phyloP scores from a whole-genome alignment of 1,140 invertebrate genomes.

The Brachionus rubens region DNA sequence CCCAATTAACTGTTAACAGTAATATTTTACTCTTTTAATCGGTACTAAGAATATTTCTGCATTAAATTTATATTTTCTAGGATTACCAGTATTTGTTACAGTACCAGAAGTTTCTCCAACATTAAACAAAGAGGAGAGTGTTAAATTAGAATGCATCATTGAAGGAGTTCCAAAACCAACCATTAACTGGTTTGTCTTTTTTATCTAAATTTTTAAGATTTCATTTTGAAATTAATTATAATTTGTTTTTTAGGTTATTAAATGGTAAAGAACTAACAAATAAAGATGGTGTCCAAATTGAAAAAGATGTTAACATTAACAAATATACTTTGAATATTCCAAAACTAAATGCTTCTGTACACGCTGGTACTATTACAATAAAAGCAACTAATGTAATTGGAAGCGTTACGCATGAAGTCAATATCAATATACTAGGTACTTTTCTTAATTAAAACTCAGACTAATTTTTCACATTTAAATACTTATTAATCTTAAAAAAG shows the following conservation, averaged over 20 bases:
- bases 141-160: constrained; percentile 78
- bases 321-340: not conserved
- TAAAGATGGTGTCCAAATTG: constrained; percentile 15
- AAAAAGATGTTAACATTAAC: not conserved
- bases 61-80: not conserved
- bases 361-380: not conserved
- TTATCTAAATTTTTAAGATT: not conserved
- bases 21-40: not conserved
- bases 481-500: not conserved
- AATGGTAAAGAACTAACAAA: not conserved
- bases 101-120: not conserved
- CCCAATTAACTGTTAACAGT: not conserved
- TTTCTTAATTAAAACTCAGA: not conserved
- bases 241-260: not conserved
- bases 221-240: not conserved
- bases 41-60: too few species aligned
- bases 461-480: too few species aligned
- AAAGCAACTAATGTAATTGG: not conserved
- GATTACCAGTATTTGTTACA: not conserved
- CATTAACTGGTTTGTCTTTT: constrained; percentile 71
- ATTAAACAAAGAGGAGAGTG: not conserved
- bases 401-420: not conserved
- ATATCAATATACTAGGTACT: constrained; percentile 14
- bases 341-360: not conserved
- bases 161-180: constrained; percentile 81